These are phyloP conservation scores for Troilus luridus DNA, from an alignment of 2,888 invertebrate species.

Conservation along the genomic window DNA sequence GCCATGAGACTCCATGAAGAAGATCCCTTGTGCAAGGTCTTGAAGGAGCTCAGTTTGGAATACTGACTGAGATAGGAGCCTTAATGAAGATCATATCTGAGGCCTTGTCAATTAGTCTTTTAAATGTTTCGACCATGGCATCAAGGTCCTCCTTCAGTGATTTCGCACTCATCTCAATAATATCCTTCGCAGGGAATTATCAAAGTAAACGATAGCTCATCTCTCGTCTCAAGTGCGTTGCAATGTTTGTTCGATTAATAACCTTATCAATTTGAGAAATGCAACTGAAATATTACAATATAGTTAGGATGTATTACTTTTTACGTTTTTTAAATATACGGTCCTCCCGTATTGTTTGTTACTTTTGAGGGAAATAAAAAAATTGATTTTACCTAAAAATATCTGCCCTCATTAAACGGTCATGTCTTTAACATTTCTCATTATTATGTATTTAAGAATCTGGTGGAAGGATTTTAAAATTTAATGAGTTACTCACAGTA, in stretches of 20 bases:
- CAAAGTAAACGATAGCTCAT: background rate
- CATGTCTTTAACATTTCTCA: background rate
- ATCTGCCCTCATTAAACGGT: background rate
- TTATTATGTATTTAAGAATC: background rate
- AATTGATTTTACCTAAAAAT: background rate
- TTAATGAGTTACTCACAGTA: background rate
- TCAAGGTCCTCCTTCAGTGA: background rate
- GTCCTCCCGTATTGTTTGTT: no score
- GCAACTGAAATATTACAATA: no score
- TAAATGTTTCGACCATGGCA: conserved; percentile 46
- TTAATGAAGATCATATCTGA: conserved; percentile 8
- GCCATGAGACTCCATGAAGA: background rate
- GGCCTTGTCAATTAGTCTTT: conserved; percentile 44
- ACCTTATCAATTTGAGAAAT: no score
- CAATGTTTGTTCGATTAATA: no score
- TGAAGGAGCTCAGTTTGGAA: background rate
- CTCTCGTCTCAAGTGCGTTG: background rate
- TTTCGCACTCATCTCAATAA: conserved; percentile 32
- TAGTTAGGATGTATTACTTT: no score
- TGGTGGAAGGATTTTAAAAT: background rate
- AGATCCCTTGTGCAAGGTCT: background rate
- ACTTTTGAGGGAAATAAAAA: no score
- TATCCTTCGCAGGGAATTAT: background rate
- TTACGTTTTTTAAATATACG: no score
- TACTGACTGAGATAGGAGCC: background rate